Base-by-base conservation (phyloP, 2,888 invertebrate species). In the Megastigmus dorsalis region DNA sequence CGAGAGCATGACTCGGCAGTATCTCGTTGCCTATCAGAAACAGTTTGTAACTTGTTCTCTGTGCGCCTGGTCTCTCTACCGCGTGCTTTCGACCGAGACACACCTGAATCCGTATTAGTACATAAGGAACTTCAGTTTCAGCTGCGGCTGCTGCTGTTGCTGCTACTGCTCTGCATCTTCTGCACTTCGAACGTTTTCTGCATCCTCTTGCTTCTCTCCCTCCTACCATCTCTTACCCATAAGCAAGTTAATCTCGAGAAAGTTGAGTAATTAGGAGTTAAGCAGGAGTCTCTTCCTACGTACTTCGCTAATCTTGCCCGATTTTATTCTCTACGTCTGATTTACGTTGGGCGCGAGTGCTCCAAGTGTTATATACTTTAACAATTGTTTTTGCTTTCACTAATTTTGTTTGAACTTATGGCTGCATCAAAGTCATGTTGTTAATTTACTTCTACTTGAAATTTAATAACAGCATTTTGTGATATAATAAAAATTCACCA, bases 181-280 rank as follows among this genome's bases (percentile, higher is more conserved):
- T 15, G 9, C 45, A 48, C 52, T 26, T 48, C 57, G 48, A 26
- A 36, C 50, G 7, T 59, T 59, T 59, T 57, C 48, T 50, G 50
- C 26, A n/a, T 50, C 26, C 67, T 18, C 43, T 59, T 26, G 26
- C 50, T n/a, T 38, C 67, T n/a, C 74, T 48, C 20, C 38, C 43
- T 63, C 52, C n/a, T 73, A 74, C 52, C 73, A 66, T 73, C 79
- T 74, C 76, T 78, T 33, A 13, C 48, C 59, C 52, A 74, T 71
- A 77, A 79, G 78, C 78, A 80, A 82, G 80, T 81, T 82, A 80
- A 83, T 82, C 81, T 80, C 67, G 77, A 69, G 74, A 75, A 80
- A 82, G 81, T 80, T 82, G 79, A 83, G 81, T 82, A 83, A 84
- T 84, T 83, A 82, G 80, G 78, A 82, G 80, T 79, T 80, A 81